Evolutionary conservation across 2,113 vertebrate genomes (phyloP).

Genomic region (Upupa epops): DNA sequence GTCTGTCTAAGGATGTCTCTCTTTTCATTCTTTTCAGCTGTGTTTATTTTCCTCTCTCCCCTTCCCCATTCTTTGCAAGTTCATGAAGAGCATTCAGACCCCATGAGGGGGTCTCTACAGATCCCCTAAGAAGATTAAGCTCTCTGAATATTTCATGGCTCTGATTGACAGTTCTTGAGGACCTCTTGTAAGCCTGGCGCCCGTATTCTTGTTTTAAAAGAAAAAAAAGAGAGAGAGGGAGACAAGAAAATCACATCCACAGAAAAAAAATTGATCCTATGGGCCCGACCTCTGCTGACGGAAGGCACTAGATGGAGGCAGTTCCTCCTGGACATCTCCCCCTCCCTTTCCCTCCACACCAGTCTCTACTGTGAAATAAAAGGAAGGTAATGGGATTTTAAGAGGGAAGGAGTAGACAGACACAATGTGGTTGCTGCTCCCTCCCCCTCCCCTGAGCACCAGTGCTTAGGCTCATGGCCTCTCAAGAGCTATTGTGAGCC

Average conservation of each 20-base stretch:
- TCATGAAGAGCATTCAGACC: slow-evolving; percentile 55
- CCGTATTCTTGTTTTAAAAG: slow-evolving; percentile 64
- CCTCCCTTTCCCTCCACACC: not conserved
- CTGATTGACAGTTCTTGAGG: slow-evolving; percentile 78
- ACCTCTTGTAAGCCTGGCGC: slow-evolving; percentile 79
- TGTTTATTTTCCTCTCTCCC: slow-evolving; percentile 28
- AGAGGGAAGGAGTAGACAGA: slow-evolving; percentile 44
- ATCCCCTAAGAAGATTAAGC: slow-evolving; percentile 73
- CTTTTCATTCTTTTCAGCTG: slow-evolving; percentile 15
- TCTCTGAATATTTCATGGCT: slow-evolving; percentile 82
- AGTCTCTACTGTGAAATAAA: slow-evolving; percentile 31
- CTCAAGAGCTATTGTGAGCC: slow-evolving; percentile 67
- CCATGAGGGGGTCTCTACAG: slow-evolving; percentile 66
- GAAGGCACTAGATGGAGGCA: slow-evolving; percentile 28
- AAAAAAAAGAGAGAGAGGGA: not conserved
- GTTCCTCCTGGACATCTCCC: not conserved
- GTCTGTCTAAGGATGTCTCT: slow-evolving; percentile 51
- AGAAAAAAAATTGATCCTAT: slow-evolving; percentile 68
- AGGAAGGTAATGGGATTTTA: slow-evolving; percentile 73
- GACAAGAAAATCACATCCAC: slow-evolving; percentile 40
- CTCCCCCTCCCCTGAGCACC: not conserved
- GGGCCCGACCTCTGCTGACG: slow-evolving; percentile 52
- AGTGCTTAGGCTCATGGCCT: slow-evolving; percentile 51
- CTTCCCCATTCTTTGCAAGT: slow-evolving; percentile 52
- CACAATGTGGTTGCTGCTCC: not conserved